Percentiles rank a stretch among this genome's conserved stretches.
phyloP scores from a whole-genome alignment of 2,113 vertebrate genomes.

The Grammomys surdaster region DNA sequence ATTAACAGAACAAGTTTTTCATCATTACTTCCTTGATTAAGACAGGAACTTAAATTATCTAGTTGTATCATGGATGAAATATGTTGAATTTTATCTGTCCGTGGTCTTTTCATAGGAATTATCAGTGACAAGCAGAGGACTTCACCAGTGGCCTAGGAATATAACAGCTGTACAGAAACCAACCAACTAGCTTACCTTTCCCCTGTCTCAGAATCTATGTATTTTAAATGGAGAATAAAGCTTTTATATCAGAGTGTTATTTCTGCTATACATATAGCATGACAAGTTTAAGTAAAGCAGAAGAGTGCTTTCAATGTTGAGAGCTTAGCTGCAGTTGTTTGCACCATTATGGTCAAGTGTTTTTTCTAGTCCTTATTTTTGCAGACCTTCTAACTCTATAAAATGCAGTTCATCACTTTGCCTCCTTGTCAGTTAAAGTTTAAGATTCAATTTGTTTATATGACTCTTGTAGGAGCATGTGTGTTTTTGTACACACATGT shows the following conservation, averaged over 20 bases:
- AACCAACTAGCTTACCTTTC: background rate
- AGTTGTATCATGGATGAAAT: background rate
- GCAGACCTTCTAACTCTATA: conserved; percentile 16
- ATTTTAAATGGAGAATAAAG: background rate
- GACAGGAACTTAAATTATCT: background rate
- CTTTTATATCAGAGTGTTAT: background rate
- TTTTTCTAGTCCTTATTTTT: background rate
- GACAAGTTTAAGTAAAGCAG: background rate
- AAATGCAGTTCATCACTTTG: background rate
- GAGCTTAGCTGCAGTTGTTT: background rate
- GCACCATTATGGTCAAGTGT: background rate
- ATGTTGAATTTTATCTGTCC: background rate
- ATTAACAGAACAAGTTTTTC: background rate
- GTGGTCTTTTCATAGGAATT: background rate
- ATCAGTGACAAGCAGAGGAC: background rate
- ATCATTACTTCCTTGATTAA: background rate
- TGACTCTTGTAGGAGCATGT: background rate
- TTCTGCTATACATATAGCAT: background rate
- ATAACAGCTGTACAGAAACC: background rate
- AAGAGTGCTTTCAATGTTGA: background rate
- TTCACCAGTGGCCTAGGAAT: background rate
- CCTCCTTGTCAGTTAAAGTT: background rate
- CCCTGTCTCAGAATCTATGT: background rate
- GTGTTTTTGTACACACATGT: background rate
- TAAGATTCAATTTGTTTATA: conserved; percentile 10